These are phyloP conservation scores for Echinarachnius parma DNA, from an alignment of 53 echinoderm and acorn worm species.

Conservation along the genomic window DNA sequence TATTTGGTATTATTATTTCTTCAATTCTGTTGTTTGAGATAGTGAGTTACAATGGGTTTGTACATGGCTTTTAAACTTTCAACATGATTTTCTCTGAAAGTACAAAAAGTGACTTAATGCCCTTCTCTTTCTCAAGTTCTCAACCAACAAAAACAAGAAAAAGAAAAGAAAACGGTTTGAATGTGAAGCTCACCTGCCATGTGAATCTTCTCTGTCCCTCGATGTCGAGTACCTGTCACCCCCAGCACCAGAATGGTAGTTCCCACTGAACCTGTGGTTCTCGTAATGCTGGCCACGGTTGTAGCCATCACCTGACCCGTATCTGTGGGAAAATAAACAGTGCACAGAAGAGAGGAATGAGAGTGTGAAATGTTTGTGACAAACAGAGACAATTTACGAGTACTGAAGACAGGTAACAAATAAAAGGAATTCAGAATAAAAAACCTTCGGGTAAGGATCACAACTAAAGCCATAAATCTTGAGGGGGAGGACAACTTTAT, in stretches of 20 bases:
- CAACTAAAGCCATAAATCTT: slow-evolving; percentile 10
- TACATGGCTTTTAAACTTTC: too few species aligned
- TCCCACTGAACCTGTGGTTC: slow-evolving; percentile 79
- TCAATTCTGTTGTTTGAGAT: too few species aligned
- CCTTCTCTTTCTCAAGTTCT: too few species aligned
- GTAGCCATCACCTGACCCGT: slow-evolving; percentile 50
- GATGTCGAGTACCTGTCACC: slow-evolving; percentile 54
- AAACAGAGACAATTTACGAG: background rate
- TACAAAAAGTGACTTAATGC: too few species aligned
- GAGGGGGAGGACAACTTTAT: slow-evolving; percentile 21
- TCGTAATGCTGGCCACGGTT: slow-evolving; percentile 70
- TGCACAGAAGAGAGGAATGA: background rate
- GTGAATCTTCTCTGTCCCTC: slow-evolving; percentile 54
- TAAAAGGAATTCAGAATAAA: background rate
- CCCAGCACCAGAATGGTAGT: slow-evolving; percentile 59
- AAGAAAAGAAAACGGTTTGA: background rate
- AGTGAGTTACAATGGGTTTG: too few species aligned
- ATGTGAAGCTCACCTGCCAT: slow-evolving; percentile 49
- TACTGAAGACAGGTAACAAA: background rate
- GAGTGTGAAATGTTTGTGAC: background rate
- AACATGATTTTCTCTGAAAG: too few species aligned
- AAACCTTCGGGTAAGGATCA: background rate
- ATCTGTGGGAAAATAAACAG: too few species aligned
- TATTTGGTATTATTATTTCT: too few species aligned
- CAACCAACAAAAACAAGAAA: background rate